phyloP scores from a whole-genome alignment of 2,113 vertebrate genomes.

The Stictonetta naevosa region DNA sequence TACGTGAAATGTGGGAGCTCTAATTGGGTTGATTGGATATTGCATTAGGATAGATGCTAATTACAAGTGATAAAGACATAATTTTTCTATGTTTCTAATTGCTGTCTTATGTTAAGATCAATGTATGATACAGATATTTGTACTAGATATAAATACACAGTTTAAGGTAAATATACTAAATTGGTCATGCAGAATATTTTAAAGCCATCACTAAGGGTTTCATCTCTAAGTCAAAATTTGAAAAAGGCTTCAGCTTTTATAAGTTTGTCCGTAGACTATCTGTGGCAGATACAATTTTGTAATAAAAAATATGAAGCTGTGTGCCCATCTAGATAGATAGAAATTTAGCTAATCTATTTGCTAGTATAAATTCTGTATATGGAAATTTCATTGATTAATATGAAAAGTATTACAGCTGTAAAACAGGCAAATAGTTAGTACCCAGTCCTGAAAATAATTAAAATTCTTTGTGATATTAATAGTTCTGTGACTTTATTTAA shows the following conservation, averaged over 20 bases:
- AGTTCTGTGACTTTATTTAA: background rate
- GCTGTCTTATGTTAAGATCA: background rate
- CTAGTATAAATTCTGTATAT: background rate
- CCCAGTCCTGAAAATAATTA: background rate
- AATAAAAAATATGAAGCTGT: background rate
- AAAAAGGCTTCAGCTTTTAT: background rate
- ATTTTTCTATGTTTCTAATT: background rate
- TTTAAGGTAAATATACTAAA: background rate
- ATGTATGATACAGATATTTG: background rate
- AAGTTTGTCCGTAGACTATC: background rate
- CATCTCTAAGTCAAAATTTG: background rate
- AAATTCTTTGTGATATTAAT: background rate
- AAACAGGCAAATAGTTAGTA: background rate
- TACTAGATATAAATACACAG: background rate
- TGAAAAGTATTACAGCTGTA: background rate
- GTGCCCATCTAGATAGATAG: background rate
- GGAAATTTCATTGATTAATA: background rate
- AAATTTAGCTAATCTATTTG: background rate
- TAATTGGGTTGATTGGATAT: background rate
- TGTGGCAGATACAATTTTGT: background rate
- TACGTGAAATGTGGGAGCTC: conserved; percentile 30
- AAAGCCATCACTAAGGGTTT: background rate
- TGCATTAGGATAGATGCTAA: background rate
- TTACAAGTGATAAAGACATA: background rate
- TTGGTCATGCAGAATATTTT: background rate